Conservation (phyloP, 2,888 invertebrate species). For the Eudasyphora cyanicolor region DNA sequence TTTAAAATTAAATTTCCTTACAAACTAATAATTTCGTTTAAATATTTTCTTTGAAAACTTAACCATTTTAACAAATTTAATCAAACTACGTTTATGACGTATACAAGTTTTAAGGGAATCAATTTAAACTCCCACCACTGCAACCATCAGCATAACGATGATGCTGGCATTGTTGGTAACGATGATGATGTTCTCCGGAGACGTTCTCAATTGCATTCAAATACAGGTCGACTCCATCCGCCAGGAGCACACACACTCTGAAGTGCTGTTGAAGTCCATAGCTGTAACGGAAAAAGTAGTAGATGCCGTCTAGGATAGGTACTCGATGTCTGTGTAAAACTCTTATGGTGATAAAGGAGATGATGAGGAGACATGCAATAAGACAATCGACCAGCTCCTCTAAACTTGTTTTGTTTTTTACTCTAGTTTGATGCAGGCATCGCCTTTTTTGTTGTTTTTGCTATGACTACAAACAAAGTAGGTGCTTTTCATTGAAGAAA, state of each 20-base stretch:
- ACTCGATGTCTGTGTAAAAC: neutral
- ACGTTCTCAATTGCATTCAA: neutral
- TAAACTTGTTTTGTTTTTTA: neutral
- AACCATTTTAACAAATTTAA: no score
- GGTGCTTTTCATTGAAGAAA: neutral
- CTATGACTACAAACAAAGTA: slow-evolving; percentile 8
- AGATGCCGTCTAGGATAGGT: neutral
- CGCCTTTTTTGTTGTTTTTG: neutral
- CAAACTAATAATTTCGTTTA: no score
- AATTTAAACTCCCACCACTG: neutral
- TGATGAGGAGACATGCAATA: no score
- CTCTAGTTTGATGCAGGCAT: neutral
- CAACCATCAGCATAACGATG: no score
- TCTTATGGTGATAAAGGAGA: neutral
- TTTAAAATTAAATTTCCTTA: no score
- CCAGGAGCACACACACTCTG: neutral
- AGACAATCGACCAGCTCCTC: neutral
- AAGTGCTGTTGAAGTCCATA: neutral
- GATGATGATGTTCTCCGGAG: neutral
- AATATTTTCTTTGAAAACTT: no score
- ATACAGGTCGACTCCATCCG: neutral
- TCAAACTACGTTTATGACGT: neutral
- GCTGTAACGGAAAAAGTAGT: neutral
- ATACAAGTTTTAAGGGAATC: neutral
- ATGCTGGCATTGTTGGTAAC: no score